Evolutionary conservation across 2,888 invertebrate species (phyloP), one percentile per base, ranked within the genome.

Genomic region (Stenolophus ochropezus): DNA sequence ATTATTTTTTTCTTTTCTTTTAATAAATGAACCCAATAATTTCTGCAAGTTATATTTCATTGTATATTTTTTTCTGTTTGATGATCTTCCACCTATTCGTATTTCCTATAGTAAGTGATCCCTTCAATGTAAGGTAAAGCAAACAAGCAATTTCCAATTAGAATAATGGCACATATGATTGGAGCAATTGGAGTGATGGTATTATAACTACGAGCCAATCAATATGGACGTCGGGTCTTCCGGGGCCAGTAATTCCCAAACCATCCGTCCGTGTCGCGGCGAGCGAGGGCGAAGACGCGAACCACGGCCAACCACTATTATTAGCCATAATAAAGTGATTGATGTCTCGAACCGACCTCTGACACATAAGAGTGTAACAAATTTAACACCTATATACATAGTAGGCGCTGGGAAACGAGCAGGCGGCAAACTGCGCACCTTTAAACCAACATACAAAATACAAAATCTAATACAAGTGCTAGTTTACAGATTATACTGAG

Each of bases 311-410:
- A 85, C 85, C 84, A 85, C 85, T 86, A 87, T 87, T 87, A 87
- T 87, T 87, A 87, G 86, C 87, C 84, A 87, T 87, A 87, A 87
- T 87, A 86, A 85, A 87, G 86, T 87, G 87, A 88, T 87, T 87
- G 87, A 88, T 88, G 87, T 86, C 87, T 86, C 84, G 86, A 86
- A 85, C 85, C 84, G 87, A 87, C 88, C 88, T 87, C 85, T 87
- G 87, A 87, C 88, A 87, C 85, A 83, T 84, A 85, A 86, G 87
- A 87, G 87, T 86, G 85, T 87, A 86, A 86, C 86, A 86, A 86
- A 86, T 87, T 87, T 87, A 87, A 87, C 88, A 88, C 87, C 87
- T 88, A 86, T 80, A 73, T 80, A 56, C 53, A 21, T 53, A 69
- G 65, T 69, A 33, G 1, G 4, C 2, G 33, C 1, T 6, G 16